Percentiles rank a stretch among this genome's conserved stretches.
Evolutionary conservation across 1,140 invertebrate species (phyloP).

Genomic region (Fopius arisanus): DNA sequence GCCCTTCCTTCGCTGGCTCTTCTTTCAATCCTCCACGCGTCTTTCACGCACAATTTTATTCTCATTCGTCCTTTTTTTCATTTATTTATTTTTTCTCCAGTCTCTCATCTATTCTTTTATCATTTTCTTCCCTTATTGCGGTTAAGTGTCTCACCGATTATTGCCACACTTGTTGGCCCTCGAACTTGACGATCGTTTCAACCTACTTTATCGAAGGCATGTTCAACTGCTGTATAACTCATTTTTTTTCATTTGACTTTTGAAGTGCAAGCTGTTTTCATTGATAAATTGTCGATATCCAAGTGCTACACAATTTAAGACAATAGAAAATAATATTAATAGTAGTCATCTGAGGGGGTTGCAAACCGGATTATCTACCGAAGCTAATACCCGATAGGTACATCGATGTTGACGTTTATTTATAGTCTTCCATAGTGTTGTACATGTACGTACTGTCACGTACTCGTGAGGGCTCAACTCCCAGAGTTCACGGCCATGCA

Average conservation of each 20-base stretch:
- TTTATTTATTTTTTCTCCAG: slow-evolving; percentile 18
- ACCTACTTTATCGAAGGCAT: neutral
- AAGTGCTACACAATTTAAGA: no score
- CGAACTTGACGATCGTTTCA: neutral
- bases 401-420: neutral
- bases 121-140: neutral
- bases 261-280: no score
- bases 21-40: slow-evolving; percentile 41
- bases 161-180: slow-evolving; percentile 9
- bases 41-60: slow-evolving; percentile 47
- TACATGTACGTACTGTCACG: neutral
- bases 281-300: no score
- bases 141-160: slow-evolving; percentile 24
- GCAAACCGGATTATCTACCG: neutral
- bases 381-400: neutral
- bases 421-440: neutral
- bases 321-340: neutral
- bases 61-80: slow-evolving; percentile 18
- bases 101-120: no score
- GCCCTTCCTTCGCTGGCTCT: neutral
- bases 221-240: neutral
- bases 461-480: neutral
- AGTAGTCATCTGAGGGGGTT: neutral
- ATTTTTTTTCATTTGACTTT: no score
- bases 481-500: neutral